Evolutionary conservation across 2,797 vertebrate genomes (phyloP).

Genomic region (Podargus strigoides): DNA sequence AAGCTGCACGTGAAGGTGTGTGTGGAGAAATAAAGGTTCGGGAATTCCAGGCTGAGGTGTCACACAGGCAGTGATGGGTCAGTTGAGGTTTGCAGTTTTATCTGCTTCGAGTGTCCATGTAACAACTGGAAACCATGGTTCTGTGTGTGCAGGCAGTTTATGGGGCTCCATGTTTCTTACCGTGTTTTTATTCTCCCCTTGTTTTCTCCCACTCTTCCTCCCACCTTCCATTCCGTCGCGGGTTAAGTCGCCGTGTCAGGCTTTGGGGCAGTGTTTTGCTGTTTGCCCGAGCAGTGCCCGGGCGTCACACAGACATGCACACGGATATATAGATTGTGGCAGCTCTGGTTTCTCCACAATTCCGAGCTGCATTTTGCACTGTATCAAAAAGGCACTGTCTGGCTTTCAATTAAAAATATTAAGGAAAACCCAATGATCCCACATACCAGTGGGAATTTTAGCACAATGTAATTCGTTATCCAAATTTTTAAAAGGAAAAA

Average conservation of each 20-base stretch:
- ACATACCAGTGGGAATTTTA: neutral
- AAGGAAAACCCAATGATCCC: neutral
- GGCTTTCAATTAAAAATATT: neutral
- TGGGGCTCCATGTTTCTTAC: neutral
- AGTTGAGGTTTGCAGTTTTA: neutral
- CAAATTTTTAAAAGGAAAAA: neutral
- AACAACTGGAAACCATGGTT: neutral
- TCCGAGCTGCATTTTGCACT: neutral
- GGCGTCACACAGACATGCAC: rapidly evolving
- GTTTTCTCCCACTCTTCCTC: neutral
- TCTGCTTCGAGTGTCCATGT: neutral
- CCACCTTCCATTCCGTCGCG: neutral
- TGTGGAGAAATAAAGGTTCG: neutral
- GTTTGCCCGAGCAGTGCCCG: neutral
- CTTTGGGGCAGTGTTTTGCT: neutral
- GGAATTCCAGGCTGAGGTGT: neutral
- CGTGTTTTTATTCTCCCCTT: neutral
- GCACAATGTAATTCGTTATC: neutral
- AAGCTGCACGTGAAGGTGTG: neutral
- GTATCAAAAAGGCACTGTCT: neutral
- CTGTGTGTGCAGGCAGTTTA: neutral
- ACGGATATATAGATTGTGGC: too few species aligned
- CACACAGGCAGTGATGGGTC: neutral
- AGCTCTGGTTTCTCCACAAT: neutral
- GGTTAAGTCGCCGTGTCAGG: neutral